These are phyloP conservation scores for Eristalis tenax DNA, from an alignment of 2,888 invertebrate species.

Conservation along the genomic window DNA sequence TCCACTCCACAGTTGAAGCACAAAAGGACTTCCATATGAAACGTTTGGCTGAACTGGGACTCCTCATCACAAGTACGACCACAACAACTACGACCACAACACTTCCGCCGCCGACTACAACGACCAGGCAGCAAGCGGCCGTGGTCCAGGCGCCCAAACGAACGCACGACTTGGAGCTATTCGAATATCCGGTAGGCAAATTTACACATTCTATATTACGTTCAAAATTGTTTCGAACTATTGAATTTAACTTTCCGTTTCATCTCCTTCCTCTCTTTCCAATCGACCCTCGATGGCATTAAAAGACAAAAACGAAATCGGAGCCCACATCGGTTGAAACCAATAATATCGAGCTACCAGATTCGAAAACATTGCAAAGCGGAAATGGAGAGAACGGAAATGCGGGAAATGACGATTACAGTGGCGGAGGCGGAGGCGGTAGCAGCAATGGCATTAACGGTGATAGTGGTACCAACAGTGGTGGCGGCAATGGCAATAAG, in stretches of 20 bases:
- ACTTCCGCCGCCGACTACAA: slow-evolving; percentile 81
- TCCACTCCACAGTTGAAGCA: slow-evolving; percentile 87
- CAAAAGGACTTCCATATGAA: slow-evolving; percentile 92
- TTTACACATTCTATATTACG: slow-evolving; percentile 59
- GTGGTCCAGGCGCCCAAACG: slow-evolving; percentile 77
- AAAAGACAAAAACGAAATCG: slow-evolving; percentile 75
- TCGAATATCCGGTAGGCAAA: slow-evolving; percentile 74
- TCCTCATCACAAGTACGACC: slow-evolving; percentile 82
- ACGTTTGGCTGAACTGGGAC: slow-evolving; percentile 82
- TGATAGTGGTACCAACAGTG: slow-evolving; percentile 43
- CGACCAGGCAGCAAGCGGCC: slow-evolving; percentile 77
- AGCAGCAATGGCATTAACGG: slow-evolving; percentile 63
- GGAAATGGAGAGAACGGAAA: slow-evolving; percentile 81
- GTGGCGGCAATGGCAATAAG: slow-evolving; percentile 69
- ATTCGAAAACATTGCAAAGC: slow-evolving; percentile 80
- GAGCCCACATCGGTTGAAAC: slow-evolving; percentile 80
- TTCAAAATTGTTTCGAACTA: slow-evolving; percentile 32
- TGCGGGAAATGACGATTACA: slow-evolving; percentile 80
- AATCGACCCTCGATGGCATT: slow-evolving; percentile 5
- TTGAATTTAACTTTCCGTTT: slow-evolving; percentile 29
- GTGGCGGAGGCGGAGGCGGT: slow-evolving; percentile 72
- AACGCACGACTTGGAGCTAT: slow-evolving; percentile 75
- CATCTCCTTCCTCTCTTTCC: neutral
- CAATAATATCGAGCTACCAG: slow-evolving; percentile 81
- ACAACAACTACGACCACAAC: slow-evolving; percentile 82